Conservation (phyloP, 2,888 invertebrate species). For the Apomyelois bistriatella region DNA sequence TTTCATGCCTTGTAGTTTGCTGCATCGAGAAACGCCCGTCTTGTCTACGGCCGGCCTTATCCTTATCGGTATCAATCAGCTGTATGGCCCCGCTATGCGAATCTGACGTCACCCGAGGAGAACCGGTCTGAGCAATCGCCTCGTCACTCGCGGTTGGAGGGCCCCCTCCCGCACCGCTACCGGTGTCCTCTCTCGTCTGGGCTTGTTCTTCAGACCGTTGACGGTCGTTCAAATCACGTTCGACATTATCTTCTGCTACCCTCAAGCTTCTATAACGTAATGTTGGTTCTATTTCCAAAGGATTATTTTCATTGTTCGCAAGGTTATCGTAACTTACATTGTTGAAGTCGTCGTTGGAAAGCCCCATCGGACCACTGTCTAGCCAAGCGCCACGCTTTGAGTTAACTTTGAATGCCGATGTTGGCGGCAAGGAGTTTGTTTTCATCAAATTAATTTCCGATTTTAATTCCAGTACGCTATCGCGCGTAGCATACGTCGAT, state of each 20-base stretch:
- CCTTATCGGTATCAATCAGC: background rate
- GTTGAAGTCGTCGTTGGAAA: background rate
- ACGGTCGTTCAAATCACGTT: background rate
- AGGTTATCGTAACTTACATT: background rate
- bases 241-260: background rate
- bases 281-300: background rate
- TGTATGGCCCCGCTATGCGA: background rate
- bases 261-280: background rate
- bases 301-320: background rate
- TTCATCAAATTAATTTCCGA: background rate
- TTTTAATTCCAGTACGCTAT: background rate
- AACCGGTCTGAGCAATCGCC: background rate
- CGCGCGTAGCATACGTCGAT: slow-evolving; percentile 8
- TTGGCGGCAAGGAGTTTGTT: background rate
- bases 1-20: no score
- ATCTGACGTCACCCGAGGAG: background rate
- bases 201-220: no score
- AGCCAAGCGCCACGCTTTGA: background rate
- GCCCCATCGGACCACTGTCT: slow-evolving; percentile 15
- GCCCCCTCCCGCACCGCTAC: background rate
- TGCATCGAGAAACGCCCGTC: background rate
- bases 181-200: background rate
- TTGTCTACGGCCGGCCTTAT: background rate
- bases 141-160: background rate
- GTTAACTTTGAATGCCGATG: background rate